Evolutionary conservation across 2,113 vertebrate species (phyloP), one percentile per base, ranked within the genome.

Genomic region (Cyprinodon variegatus): DNA sequence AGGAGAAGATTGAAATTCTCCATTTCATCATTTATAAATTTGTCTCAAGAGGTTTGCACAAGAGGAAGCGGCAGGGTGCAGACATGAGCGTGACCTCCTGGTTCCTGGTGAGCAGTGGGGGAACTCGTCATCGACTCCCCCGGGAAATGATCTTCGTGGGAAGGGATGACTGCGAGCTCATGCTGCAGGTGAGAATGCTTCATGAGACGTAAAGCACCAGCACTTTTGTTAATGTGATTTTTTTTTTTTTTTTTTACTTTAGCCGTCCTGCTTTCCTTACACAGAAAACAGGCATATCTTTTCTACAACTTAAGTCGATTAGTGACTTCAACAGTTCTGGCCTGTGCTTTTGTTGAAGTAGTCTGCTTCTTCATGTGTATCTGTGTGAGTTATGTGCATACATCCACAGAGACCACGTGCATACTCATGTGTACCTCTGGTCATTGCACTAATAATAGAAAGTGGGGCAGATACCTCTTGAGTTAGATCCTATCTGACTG

Each of bases 111-210:
- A 99, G 96, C 96, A 98, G 96, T 81, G 97, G 97, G 91, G 98
- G 98, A 81, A 99, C 97, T 70, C 95, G 98, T 76, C 98, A 99
- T 77, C 95, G 98, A 70, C 96, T 99, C 89, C 98, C 98, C 82
- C 95, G 97, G 65, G 98, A 99, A 91, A 99, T 99, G 98, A 99
- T 99, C 94, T 99, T 99, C 87, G 98, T 99, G 29, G 98, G 98
- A 75, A 95, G 98, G 86, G 98, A 99, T 90, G 98, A 99, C 93
- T 99, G 98, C 70, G 98, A 99, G 90, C 96, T 99, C 83, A 99
- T 99, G 98, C 94, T 99, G 60, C 98, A 99, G 97, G 98, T 99
- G 93, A 95, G 90, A 40, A 46, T 0, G n/a, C 38, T 13, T 61
- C 3, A 13, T 38, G 9, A 11, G 43, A 8, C 2, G 9, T 7